Percentiles rank a stretch among this genome's conserved stretches.
These are phyloP conservation scores for Eucera pruinosa DNA, from an alignment of 2,888 invertebrate genomes.

Conservation along the genomic window DNA sequence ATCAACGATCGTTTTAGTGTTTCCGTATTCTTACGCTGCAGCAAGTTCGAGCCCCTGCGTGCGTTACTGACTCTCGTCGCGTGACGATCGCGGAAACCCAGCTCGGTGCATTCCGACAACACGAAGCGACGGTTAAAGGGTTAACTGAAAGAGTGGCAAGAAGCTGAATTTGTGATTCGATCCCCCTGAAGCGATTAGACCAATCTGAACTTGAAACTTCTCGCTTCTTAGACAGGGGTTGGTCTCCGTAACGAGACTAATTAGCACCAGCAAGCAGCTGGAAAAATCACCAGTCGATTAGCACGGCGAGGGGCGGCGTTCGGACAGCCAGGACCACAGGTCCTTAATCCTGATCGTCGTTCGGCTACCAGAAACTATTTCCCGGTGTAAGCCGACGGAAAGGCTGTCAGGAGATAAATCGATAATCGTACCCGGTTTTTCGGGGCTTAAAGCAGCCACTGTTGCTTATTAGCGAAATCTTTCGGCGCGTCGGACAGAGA, in stretches of 20 bases:
- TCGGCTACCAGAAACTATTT: conserved; percentile 15
- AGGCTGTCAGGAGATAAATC: conserved; percentile 51
- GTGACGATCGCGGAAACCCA: no score
- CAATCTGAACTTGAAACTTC: background rate
- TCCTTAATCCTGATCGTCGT: conserved; percentile 37
- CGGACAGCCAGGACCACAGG: conserved; percentile 1
- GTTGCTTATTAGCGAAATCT: conserved; percentile 78
- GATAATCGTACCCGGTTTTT: conserved; percentile 61
- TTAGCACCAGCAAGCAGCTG: conserved; percentile 51
- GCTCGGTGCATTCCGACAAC: no score
- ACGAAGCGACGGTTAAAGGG: no score
- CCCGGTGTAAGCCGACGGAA: conserved; percentile 30
- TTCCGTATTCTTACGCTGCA: no score
- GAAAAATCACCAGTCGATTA: conserved; percentile 45
- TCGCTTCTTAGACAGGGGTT: background rate
- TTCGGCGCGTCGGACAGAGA: conserved; percentile 45
- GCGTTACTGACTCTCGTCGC: no score
- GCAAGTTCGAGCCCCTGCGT: no score
- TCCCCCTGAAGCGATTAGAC: no score
- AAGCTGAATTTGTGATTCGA: background rate
- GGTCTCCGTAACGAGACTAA: conserved; percentile 27
- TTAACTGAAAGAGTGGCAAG: no score
- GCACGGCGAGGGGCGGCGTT: conserved; percentile 14
- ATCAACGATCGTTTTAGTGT: no score
- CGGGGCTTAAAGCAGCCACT: conserved; percentile 43